Conservation (phyloP, 2,888 invertebrate genomes). For the Pomacea canaliculata region DNA sequence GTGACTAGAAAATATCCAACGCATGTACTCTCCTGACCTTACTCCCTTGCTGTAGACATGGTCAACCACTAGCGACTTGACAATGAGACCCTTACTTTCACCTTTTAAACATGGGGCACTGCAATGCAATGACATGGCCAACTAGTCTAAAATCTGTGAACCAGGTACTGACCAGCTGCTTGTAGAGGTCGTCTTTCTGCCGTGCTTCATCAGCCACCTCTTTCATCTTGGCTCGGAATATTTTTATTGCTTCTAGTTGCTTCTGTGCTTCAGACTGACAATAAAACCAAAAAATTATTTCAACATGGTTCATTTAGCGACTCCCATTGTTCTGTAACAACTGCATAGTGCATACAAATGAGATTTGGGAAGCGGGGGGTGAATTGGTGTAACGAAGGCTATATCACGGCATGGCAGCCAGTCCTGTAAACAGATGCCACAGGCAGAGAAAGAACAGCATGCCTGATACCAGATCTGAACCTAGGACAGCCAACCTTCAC, state of each 20-base stretch:
- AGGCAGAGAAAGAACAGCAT: too few relatives aligned
- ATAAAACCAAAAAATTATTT: neutral
- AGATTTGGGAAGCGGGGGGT: neutral
- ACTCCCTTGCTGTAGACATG: too few relatives aligned
- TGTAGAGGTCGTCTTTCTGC: conserved; percentile 71
- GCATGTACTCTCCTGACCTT: too few relatives aligned
- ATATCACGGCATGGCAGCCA: too few relatives aligned
- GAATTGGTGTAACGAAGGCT: too few relatives aligned
- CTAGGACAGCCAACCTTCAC: neutral
- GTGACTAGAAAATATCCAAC: too few relatives aligned
- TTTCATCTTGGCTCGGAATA: conserved; percentile 75
- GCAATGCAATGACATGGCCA: too few relatives aligned
- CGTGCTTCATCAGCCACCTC: conserved; percentile 75
- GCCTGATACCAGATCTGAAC: too few relatives aligned
- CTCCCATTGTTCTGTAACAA: neutral
- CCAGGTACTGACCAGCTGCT: conserved; percentile 72
- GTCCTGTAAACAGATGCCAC: too few relatives aligned
- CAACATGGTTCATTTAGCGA: neutral
- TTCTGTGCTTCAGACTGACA: conserved; percentile 73
- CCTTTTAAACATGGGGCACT: too few relatives aligned
- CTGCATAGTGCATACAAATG: neutral
- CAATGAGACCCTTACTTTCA: too few relatives aligned
- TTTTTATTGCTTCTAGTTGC: conserved; percentile 73
- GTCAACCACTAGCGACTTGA: too few relatives aligned
- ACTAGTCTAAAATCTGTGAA: neutral